Base-by-base conservation (phyloP, 2,113 vertebrate species). In the Labeo rohita region DNA sequence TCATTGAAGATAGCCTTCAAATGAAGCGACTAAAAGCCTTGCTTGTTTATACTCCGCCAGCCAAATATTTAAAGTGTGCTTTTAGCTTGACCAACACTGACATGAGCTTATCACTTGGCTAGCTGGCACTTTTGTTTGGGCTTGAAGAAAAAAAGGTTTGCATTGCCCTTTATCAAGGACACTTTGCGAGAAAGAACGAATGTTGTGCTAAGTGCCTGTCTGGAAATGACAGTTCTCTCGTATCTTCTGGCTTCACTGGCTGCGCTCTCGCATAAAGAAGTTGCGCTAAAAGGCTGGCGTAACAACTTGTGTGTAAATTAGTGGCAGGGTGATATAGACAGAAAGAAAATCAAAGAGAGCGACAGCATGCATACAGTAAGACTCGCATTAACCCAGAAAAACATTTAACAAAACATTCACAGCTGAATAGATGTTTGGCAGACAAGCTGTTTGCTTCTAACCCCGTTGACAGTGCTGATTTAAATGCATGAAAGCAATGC, bases 141-240 rank as follows among this genome's bases (percentile, higher is more conserved):
- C 56, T 80, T 21, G 2, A 80, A 68, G 54, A 83, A 75, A 79
- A 77, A 43, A 80, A 45, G 11, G 59, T 85, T 82, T 75, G 75
- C 61, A n/a, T 84, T 79, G 70, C 45, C 73, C 54, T 80, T 89
- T 86, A 61, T 45, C 65, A 54, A 87, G 82, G 47, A 56, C 45
- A 49, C 65, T n/a, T 45, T 70, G 84, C 72, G 61, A 39, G 77
- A 85, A 89, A 73, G 79, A 83, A 75, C 11, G 73, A 34, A 85
- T 83, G 79, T 54, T 78, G 63, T 86, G 80, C 47, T 47, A 75
- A 66, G 54, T 61, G 80, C 45, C 47, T 70, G 83, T 56, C 59
- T 80, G 47, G 73, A 81, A 56, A 75, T 87, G 84, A 88, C 85
- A 85, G 84, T 45, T 87, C 80, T n/a, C 72, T 81, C 15, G 18